Conservation (phyloP, 1,140 invertebrate genomes). For the Solen grandis region DNA sequence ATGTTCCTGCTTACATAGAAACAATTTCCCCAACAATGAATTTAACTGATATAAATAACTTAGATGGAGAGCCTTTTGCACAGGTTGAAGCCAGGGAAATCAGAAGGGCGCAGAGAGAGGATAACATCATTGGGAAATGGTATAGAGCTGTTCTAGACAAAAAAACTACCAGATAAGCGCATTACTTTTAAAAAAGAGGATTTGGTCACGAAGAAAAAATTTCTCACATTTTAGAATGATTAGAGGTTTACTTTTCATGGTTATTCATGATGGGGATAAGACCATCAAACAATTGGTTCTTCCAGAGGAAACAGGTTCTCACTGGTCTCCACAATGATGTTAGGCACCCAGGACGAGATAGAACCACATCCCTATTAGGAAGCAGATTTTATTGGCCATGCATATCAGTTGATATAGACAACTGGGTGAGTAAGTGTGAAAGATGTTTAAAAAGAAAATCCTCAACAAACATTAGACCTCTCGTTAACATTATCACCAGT, state of each 20-base stretch:
- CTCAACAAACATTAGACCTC: not conserved
- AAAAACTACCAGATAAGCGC: not conserved
- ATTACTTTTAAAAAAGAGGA: not conserved
- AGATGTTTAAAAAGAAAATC: slow-evolving; percentile 23
- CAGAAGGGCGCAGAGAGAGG: slow-evolving; percentile 12
- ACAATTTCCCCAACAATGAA: no score
- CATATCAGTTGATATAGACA: not conserved
- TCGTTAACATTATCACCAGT: not conserved
- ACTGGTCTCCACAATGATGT: not conserved
- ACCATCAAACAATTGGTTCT: not conserved
- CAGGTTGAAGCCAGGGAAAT: slow-evolving; percentile 5
- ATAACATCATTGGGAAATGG: not conserved
- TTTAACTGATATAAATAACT: no score
- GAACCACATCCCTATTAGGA: not conserved
- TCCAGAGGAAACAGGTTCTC: not conserved
- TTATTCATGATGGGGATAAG: not conserved
- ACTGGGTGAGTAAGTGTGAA: not conserved
- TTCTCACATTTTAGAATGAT: slow-evolving; percentile 4
- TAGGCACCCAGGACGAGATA: not conserved
- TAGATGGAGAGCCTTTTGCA: not conserved
- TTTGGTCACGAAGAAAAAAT: not conserved
- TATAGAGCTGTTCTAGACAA: slow-evolving; percentile 20
- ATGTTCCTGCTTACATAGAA: no score
- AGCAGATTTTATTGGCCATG: not conserved
- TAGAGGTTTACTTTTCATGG: slow-evolving; percentile 27